Conservation (phyloP, 2,113 vertebrate genomes). For the Gila orcuttii region DNA sequence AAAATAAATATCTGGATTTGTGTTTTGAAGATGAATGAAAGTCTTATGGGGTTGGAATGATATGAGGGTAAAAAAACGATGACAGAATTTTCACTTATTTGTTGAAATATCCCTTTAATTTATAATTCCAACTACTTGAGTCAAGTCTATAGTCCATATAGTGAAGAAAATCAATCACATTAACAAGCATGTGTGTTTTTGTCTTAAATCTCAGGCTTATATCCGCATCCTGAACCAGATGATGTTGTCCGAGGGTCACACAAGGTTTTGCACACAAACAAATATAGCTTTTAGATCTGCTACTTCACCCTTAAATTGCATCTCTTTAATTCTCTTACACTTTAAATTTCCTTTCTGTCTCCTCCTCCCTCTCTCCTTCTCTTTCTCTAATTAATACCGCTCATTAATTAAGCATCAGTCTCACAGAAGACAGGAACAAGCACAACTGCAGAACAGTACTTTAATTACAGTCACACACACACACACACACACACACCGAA, state of each 20-base stretch:
- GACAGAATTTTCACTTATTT: background rate
- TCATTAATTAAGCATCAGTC: slow-evolving; percentile 80
- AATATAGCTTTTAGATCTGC: slow-evolving; percentile 42
- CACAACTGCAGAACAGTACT: slow-evolving; percentile 67
- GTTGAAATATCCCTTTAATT: background rate
- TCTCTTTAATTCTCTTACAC: slow-evolving; percentile 25
- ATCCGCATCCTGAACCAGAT: background rate
- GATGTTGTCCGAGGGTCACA: slow-evolving; percentile 1
- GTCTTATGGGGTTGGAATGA: too few relatives aligned
- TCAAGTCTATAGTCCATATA: background rate
- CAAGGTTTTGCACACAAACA: slow-evolving; percentile 2
- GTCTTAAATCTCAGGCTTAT: too few relatives aligned
- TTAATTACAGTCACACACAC: slow-evolving; percentile 74
- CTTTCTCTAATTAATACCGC: slow-evolving; percentile 78
- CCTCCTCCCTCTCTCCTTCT: slow-evolving; percentile 60
- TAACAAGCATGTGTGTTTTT: background rate
- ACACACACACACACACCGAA: slow-evolving; percentile 61
- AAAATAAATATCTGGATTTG: too few relatives aligned
- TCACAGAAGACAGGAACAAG: slow-evolving; percentile 70
- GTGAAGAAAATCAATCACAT: background rate
- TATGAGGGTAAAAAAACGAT: too few relatives aligned
- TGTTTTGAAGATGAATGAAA: too few relatives aligned
- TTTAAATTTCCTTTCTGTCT: slow-evolving; percentile 29
- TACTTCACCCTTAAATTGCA: slow-evolving; percentile 25
- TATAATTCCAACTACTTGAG: background rate